phyloP scores from a whole-genome alignment of 2,888 invertebrate species.

The Ypsolopha sequella region DNA sequence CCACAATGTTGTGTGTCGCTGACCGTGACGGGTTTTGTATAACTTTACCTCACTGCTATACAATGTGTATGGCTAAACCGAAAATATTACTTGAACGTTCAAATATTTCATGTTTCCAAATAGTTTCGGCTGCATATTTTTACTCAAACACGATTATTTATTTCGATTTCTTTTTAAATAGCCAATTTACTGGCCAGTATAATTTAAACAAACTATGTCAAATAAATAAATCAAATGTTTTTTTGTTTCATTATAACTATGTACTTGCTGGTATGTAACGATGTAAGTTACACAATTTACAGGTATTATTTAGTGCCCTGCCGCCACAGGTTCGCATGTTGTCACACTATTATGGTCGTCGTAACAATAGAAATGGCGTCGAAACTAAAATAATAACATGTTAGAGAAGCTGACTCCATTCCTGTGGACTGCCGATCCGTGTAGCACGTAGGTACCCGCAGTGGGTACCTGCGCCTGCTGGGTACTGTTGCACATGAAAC shows the following conservation, averaged over 20 bases:
- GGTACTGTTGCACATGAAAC: no score
- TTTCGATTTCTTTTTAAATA: no score
- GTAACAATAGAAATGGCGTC: conserved; percentile 14
- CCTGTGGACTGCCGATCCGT: conserved; percentile 45
- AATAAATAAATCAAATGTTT: background rate
- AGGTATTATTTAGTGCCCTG: background rate
- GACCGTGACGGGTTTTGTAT: conserved; percentile 46
- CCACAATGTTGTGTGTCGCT: conserved; percentile 35
- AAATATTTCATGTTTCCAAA: no score
- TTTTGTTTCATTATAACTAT: background rate
- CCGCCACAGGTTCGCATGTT: background rate
- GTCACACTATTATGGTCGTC: conserved; percentile 7
- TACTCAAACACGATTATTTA: no score
- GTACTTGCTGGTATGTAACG: background rate
- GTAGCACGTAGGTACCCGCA: conserved; percentile 18
- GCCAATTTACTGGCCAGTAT: no score
- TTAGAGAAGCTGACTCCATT: conserved; percentile 42
- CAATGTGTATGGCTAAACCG: no score
- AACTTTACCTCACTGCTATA: background rate
- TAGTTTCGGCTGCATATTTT: no score
- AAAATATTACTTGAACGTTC: no score
- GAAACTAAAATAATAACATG: conserved; percentile 26
- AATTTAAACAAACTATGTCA: background rate
- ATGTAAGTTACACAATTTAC: background rate
- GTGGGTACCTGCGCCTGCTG: no score